Base-by-base conservation (phyloP, 1,140 invertebrate species). In the Neodiprion lecontei region DNA sequence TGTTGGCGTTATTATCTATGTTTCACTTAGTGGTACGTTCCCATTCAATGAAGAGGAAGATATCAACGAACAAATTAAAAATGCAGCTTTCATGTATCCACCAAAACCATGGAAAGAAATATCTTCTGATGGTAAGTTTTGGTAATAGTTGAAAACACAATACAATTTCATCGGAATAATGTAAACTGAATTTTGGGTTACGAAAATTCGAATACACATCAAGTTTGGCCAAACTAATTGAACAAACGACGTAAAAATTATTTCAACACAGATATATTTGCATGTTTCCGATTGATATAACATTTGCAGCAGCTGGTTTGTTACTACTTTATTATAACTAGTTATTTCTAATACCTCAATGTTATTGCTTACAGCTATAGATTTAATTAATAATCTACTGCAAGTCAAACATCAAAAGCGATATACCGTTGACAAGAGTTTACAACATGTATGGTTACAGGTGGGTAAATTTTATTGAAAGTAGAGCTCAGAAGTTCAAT, bases 11-110 rank as follows among this genome's bases (percentile, higher is more conserved):
- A 99, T 99, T 79, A 94, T 99, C 70, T 99, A 99, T 87, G 98
- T 95, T 21, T 98, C 96, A 79, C 89, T 99, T 49, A 98, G 96
- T 82, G 98, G 98, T 73, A 99, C 98, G 0, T 99, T 99, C 90
- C 98, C 98, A 50, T 99, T 99, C 88, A 99, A 99, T 87, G 98
- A 99, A 89, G 98, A 99, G 89, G 98, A 99, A 90, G 98, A 99
- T 87, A 99, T 99, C 76, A 97, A 98, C 88, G 98, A 99, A 88
- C 98, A 99, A 89, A 99, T 99, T 79, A 97, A 99, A 90, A 99
- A 99, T 91, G 98, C 98, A 53, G 97, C 97, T 68, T 99, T 99
- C 85, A 99, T 99, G 98, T 99, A 99, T 91, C 98, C 98, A 14
- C 95, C 96, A 1, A 96, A 95, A 88, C 98, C 98, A 0, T 99